Evolutionary conservation across 2,797 vertebrate species (phyloP), one percentile per base, ranked within the genome.

Genomic region (Zalophus californianus): DNA sequence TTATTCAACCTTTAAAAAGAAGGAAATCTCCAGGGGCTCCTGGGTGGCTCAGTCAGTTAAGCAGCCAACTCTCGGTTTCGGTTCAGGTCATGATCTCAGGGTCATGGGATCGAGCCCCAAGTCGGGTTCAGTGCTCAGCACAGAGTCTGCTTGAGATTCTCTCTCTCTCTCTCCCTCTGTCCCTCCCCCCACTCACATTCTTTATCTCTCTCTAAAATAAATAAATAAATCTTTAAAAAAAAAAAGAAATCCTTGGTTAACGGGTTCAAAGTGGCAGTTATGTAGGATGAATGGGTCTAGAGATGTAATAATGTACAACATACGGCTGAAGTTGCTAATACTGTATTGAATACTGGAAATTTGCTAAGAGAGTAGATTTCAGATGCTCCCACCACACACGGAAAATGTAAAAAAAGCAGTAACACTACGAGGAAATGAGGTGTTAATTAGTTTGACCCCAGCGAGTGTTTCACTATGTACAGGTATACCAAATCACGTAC

Each of bases 261-360:
- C 7, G 11, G 68, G 7, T 44, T n/a, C 56, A 16, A 60, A 48
- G 70, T 4, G 25, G 27, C 20, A 3, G 7, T 20, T 16, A 25
- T 2, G 27, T 3, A 32, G 32, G 52, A 32, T 13, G 60, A 35
- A 3, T 18, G 3, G 4, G 9, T 20, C 14, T 7, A 25, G 72
- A 14, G 60, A 13, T 16, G 38, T 38, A 6, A 1, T 1, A 8
- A 1, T 1, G 25, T 1, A 2, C 7, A 7, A 32, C 41, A 1
- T 8, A 25, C 1, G 8, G 16, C 16, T 11, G 38, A 60, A 0
- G 14, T 0, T 14, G 20, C 16, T 12, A 48, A 56, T 4, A 29
- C 2, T 1, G 29, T 21, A 25, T 21, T 0, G 1, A 2, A 5
- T 6, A 54, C 79, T 15, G 35, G 73, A 13, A 27, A 75, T 41